Conservation (phyloP, 1,140 invertebrate species). For the Coelopa frigida region DNA sequence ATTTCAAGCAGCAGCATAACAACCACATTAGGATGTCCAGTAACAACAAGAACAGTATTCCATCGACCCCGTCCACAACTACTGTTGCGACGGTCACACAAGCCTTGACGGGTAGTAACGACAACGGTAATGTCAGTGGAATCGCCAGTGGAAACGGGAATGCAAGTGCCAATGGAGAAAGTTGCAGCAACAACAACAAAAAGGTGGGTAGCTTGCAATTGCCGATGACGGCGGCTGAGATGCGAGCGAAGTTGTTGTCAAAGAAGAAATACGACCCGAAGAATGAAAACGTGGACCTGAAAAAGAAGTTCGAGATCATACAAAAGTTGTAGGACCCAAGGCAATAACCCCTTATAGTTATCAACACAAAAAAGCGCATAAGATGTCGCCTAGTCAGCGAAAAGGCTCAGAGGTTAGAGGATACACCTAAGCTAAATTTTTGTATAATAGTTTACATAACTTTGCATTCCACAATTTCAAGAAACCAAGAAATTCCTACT, state of each 20-base stretch:
- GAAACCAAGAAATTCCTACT: too few relatives aligned
- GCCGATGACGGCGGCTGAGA: conserved; percentile 79
- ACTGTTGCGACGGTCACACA: conserved; percentile 22
- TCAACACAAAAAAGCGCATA: too few relatives aligned
- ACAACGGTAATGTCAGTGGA: conserved; percentile 15
- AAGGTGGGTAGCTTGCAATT: conserved; percentile 56
- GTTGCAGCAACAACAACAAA: conserved; percentile 13
- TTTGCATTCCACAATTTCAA: too few relatives aligned
- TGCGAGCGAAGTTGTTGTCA: conserved; percentile 73
- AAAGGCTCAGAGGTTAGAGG: too few relatives aligned
- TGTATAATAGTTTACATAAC: too few relatives aligned
- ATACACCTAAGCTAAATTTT: too few relatives aligned
- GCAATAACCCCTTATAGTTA: too few relatives aligned
- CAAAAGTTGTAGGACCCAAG: conserved; percentile 63
- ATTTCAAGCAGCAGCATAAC: conserved; percentile 30
- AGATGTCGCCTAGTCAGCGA: too few relatives aligned
- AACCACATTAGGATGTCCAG: conserved; percentile 16
- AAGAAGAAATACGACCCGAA: conserved; percentile 84
- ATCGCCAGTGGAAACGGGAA: conserved; percentile 7
- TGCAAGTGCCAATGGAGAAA: conserved; percentile 20
- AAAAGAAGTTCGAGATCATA: conserved; percentile 87
- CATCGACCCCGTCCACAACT: conserved; percentile 21
- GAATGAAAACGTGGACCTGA: conserved; percentile 78
- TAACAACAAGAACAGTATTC: conserved; percentile 28
- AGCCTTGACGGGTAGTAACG: conserved; percentile 15